These are phyloP conservation scores for Eurosta solidaginis DNA, from an alignment of 1,140 invertebrate genomes.

Conservation along the genomic window DNA sequence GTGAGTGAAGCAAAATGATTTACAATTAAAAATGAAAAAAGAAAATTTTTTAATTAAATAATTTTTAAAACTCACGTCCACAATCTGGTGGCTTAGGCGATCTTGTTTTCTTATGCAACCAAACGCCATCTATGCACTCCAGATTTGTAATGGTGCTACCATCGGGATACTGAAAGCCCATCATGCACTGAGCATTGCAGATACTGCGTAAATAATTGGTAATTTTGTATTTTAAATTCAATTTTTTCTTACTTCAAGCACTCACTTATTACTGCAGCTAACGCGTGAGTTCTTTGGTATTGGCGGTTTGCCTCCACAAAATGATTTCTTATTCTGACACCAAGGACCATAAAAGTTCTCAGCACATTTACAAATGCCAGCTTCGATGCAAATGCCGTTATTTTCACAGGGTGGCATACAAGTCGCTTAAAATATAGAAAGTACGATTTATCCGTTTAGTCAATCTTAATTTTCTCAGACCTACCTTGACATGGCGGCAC, in stretches of 20 bases:
- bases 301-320: slow-evolving; percentile 70
- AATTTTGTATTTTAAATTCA: background rate
- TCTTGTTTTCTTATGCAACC: slow-evolving; percentile 63
- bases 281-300: slow-evolving; percentile 69
- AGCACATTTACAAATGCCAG: slow-evolving; percentile 73
- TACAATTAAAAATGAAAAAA: background rate
- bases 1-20: background rate
- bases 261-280: slow-evolving; percentile 70
- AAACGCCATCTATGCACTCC: slow-evolving; percentile 67
- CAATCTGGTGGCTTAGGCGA: slow-evolving; percentile 67
- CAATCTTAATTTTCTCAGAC: background rate
- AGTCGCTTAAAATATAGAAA: slow-evolving; percentile 63
- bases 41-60: background rate
- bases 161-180: slow-evolving; percentile 68
- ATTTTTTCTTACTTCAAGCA: slow-evolving; percentile 26
- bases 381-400: slow-evolving; percentile 74
- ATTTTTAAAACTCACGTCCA: slow-evolving; percentile 65
- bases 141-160: slow-evolving; percentile 66
- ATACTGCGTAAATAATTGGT: slow-evolving; percentile 30
- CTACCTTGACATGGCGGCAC: slow-evolving; percentile 70
- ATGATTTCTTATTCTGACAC: slow-evolving; percentile 75
- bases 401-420: slow-evolving; percentile 78
- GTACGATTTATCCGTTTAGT: background rate
- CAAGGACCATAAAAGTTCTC: slow-evolving; percentile 73
- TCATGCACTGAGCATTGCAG: slow-evolving; percentile 66